Percentiles rank a stretch among this genome's conserved stretches.
These are phyloP conservation scores for Empidonax traillii DNA, from an alignment of 2,113 vertebrate genomes.

Conservation along the genomic window DNA sequence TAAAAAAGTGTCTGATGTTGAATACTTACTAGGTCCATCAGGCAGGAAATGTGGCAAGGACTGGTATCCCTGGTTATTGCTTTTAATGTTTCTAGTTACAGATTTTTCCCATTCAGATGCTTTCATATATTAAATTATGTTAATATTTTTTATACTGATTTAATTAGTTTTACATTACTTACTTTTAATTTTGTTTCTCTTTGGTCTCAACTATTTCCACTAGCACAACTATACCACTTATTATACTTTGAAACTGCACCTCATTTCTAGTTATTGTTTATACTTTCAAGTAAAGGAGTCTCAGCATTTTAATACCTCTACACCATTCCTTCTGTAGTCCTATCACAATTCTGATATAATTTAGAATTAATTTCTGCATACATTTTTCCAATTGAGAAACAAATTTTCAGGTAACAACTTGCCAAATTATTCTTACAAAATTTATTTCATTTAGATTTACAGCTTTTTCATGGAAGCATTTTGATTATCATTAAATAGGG, in stretches of 20 bases:
- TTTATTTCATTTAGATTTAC: neutral
- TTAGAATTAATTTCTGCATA: neutral
- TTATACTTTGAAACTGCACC: neutral
- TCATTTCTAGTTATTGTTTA: neutral
- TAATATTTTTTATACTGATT: neutral
- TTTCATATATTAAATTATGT: neutral
- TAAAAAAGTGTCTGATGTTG: neutral
- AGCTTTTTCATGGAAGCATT: conserved; percentile 12
- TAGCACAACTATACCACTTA: neutral
- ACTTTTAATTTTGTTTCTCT: neutral
- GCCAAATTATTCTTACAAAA: neutral
- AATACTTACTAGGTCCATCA: neutral
- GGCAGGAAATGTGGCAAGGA: neutral
- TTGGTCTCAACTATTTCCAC: neutral
- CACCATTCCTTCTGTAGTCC: neutral
- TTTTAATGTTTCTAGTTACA: neutral
- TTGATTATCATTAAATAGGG: conserved; percentile 6
- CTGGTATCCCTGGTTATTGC: neutral
- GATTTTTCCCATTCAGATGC: neutral
- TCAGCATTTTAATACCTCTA: neutral
- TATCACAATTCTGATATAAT: neutral
- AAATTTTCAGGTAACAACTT: conserved; percentile 3
- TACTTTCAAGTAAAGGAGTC: neutral
- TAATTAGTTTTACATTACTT: neutral
- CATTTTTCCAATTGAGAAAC: neutral